Evolutionary conservation across 2,888 invertebrate species (phyloP), one percentile per base, ranked within the genome.

Genomic region (Pheosia gnoma): DNA sequence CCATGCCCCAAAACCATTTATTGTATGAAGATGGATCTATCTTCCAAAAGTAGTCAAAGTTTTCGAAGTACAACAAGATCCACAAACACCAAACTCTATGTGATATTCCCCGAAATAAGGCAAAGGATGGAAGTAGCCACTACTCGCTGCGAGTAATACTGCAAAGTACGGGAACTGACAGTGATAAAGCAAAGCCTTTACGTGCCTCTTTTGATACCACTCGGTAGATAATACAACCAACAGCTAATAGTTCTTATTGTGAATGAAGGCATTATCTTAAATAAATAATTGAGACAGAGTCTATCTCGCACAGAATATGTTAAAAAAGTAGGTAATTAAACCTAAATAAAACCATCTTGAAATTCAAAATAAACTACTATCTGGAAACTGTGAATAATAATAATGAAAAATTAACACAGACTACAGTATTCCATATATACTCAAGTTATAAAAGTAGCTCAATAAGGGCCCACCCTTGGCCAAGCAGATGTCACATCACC

Each of bases 141-240:
- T 37, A 56, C 39, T 56, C 36, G 1, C 39, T 43, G 38, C 9
- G 45, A 43, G 45, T 13, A 25, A 43, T 57, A 43, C 43, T 39
- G 36, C 57, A 57, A 25, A 10, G 43, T 25, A 10, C 43, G 9
- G 63, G 59, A 41, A 43, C 57, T 57, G 57, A 57, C 57, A 57
- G 57, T 41, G 57, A 57, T 57, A 57, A 43, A 57, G 57, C 57
- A 25, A 57, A 57, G 57, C 25, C 57, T 58, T 53, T 39, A 54
- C 39, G 54, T 37, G 54, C 54, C 39, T n/a, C 11, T 54, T 54
- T 54, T 54, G 54, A 38, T 54, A 54, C 51, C 51, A 25, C 25
- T 25, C 25, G 25, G 25, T 51, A 51, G 13, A 7, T 4, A 13
- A 13, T 51, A 51, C 45, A 4, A 45, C 10, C 10, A 11, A 45